These are phyloP conservation scores for Drosophila melanica DNA, from an alignment of 1,140 invertebrate species.

Conservation along the genomic window DNA sequence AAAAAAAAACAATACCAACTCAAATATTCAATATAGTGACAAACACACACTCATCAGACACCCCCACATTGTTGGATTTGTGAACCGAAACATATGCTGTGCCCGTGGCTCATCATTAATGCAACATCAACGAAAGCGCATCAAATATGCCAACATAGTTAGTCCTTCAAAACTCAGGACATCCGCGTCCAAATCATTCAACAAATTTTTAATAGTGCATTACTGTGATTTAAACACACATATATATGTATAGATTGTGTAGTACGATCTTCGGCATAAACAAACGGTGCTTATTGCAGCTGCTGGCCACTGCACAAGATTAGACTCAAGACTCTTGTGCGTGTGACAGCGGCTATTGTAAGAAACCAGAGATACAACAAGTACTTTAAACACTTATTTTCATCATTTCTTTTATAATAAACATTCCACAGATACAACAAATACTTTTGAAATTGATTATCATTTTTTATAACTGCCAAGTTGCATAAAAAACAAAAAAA, in stretches of 20 bases:
- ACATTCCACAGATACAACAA: too few relatives aligned
- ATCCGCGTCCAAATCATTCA: neutral
- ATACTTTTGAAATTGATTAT: too few relatives aligned
- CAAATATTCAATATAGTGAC: constrained; percentile 63
- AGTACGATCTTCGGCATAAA: neutral
- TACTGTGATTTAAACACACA: neutral
- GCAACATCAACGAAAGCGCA: constrained; percentile 42
- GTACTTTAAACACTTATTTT: neutral
- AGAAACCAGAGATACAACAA: constrained; percentile 86
- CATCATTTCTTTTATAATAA: neutral
- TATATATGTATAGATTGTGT: neutral
- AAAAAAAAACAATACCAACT: constrained; percentile 20
- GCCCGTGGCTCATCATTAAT: constrained; percentile 60
- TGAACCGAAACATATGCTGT: constrained; percentile 61
- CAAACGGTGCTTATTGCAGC: constrained; percentile 91
- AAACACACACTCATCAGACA: neutral
- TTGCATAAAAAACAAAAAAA: too few relatives aligned
- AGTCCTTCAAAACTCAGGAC: constrained; percentile 11
- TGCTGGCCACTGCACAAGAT: constrained; percentile 98
- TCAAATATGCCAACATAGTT: constrained; percentile 18
- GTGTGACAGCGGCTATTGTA: constrained; percentile 98
- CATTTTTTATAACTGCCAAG: too few relatives aligned
- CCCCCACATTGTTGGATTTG: constrained; percentile 38
- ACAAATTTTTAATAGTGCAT: constrained; percentile 14
- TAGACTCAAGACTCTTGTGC: constrained; percentile 95